These are phyloP conservation scores for Panulirus ornatus DNA, from an alignment of 1,140 invertebrate species.

Conservation along the genomic window DNA sequence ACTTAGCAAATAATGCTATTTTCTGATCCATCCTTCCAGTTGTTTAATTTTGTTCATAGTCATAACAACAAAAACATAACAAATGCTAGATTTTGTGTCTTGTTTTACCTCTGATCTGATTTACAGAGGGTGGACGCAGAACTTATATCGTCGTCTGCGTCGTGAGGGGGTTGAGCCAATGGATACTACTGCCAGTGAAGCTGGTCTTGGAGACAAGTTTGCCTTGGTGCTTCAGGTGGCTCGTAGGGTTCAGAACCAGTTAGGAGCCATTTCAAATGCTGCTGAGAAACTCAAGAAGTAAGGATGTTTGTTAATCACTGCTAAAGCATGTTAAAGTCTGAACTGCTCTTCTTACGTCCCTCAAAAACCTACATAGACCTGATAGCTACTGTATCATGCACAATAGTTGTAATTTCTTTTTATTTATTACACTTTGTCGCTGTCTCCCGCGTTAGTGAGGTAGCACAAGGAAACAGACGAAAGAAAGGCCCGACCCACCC, in stretches of 20 bases:
- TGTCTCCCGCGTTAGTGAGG: too few species aligned
- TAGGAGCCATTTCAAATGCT: constrained; percentile 78
- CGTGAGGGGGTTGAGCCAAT: constrained; percentile 61
- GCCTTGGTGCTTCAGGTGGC: constrained; percentile 79
- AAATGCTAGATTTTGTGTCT: too few species aligned
- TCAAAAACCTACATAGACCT: too few species aligned
- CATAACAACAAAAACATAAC: too few species aligned
- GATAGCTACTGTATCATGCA: too few species aligned
- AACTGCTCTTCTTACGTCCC: neutral
- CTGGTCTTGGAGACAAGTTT: constrained; percentile 78
- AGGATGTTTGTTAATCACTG: constrained; percentile 3
- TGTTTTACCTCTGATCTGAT: neutral
- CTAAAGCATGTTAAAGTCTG: neutral
- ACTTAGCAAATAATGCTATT: neutral
- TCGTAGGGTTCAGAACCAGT: constrained; percentile 78
- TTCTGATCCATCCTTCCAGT: neutral
- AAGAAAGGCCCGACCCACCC: too few species aligned
- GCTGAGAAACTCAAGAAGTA: constrained; percentile 79
- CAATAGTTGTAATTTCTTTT: too few species aligned
- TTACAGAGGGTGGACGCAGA: constrained; percentile 56
- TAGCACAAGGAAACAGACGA: too few species aligned
- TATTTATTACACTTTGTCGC: too few species aligned
- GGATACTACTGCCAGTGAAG: constrained; percentile 76
- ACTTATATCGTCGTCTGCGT: constrained; percentile 47
- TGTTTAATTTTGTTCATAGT: neutral